Base-by-base conservation (phyloP, 2,113 vertebrate genomes). In the Delphinus delphis region DNA sequence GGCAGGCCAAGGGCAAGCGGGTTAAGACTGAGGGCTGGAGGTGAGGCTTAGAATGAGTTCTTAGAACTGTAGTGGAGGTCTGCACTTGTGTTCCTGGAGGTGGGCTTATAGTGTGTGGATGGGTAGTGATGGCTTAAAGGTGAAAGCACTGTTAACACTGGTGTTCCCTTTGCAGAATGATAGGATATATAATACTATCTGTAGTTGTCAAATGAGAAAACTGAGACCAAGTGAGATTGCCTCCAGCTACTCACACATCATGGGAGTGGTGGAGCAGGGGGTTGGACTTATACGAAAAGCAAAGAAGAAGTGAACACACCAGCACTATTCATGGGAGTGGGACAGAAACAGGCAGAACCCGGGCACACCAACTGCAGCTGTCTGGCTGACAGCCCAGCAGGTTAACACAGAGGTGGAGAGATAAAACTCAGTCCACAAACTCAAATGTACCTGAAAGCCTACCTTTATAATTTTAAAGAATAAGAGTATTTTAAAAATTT, bases 121-220 rank as follows among this genome's bases (percentile, higher is more conserved):
- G 65, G 13, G 8, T 70, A 55, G 41, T 11, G 3, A 12, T 67
- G 53, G 3, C 26, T 85, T 88, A 41, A 71, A 77, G 67, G 14
- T 92, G 55, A 91, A 86, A 79, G 55, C 18, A 63, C 8, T 58
- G 65, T 92, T 63, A 80, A 76, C 5, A 62, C 33, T 77, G 50
- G 31, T 28, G 68, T 90, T 87, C 87, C 5, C 33, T 65, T 89
- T 89, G 92, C 63, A 95, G 8, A 33, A 82, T 62, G 15, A 80
- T 53, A 47, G 9, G 8, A 8, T 1, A 58, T 76, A 31, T 26
- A 44, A 58, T 73, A 25, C 31, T 68, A 10, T 20, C 36, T 77
- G 18, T 53, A 41, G 60, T 92, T 97, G 97, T 93, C 36, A 50
- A 77, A 73, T 58, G 90, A 60, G 3, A 80, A 92, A 97, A 82